Percentiles rank a stretch among this genome's conserved stretches.
These are phyloP conservation scores for Orthonyx spaldingii DNA, from an alignment of 2,113 vertebrate genomes.

Conservation along the genomic window DNA sequence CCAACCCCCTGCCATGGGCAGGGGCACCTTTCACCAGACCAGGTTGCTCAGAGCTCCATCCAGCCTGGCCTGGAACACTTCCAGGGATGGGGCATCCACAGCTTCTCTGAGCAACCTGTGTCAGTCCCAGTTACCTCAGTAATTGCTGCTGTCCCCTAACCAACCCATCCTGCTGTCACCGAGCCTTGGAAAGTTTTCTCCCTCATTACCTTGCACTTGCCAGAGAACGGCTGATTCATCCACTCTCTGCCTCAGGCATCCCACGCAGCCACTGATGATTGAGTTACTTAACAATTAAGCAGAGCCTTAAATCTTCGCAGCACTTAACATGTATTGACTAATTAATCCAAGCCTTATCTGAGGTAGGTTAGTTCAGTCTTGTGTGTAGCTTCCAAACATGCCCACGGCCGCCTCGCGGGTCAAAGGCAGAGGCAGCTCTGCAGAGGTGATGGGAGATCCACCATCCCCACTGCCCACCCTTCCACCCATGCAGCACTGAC, in stretches of 20 bases:
- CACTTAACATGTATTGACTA: conserved; percentile 49
- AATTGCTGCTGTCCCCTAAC: neutral
- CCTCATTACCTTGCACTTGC: neutral
- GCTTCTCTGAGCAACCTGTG: neutral
- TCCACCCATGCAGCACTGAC: neutral
- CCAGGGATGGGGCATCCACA: neutral
- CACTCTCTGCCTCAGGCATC: conserved; percentile 7
- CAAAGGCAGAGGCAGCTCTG: neutral
- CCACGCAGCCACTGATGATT: conserved; percentile 42
- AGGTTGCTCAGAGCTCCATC: neutral
- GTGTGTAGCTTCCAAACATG: conserved; percentile 8
- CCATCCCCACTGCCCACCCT: neutral
- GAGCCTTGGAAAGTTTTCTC: conserved; percentile 14
- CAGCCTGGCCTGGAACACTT: neutral
- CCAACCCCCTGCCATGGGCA: neutral
- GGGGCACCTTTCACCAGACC: neutral
- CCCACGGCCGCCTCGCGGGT: neutral
- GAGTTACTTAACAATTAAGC: conserved; percentile 43
- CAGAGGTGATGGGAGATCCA: neutral
- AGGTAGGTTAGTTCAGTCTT: conserved; percentile 54
- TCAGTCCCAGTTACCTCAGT: neutral
- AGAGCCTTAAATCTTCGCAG: conserved; percentile 44
- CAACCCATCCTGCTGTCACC: neutral
- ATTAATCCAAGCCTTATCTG: conserved; percentile 43
- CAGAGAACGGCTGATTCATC: conserved; percentile 22